Conservation (phyloP, 2,113 vertebrate genomes). For the Recurvirostra avosetta region DNA sequence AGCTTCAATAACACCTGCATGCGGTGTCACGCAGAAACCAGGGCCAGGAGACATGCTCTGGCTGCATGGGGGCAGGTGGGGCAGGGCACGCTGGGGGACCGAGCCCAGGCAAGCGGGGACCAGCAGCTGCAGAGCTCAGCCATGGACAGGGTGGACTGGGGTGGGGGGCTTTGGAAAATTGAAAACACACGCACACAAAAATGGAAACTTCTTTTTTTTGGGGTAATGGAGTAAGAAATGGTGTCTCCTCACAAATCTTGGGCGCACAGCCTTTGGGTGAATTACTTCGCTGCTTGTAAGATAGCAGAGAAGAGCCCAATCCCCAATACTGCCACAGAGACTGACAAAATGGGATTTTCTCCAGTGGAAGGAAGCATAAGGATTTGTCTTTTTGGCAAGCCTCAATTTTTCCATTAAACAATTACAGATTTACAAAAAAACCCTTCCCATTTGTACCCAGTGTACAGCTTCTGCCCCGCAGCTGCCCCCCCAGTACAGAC, state of each 20-base stretch:
- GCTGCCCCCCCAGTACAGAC: rapidly evolving
- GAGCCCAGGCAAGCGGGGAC: neutral
- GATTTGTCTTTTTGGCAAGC: neutral
- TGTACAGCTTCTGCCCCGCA: rapidly evolving
- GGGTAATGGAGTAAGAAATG: neutral
- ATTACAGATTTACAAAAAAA: neutral
- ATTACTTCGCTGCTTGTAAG: neutral
- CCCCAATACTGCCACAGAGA: neutral
- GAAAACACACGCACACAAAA: neutral
- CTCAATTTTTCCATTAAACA: neutral
- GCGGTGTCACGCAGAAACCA: rapidly evolving
- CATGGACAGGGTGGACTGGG: rapidly evolving
- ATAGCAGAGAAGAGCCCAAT: rapidly evolving
- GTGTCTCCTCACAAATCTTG: neutral
- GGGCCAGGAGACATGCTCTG: neutral
- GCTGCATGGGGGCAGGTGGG: neutral
- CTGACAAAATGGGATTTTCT: neutral
- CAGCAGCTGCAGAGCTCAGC: neutral
- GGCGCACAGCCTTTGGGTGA: neutral
- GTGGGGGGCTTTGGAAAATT: neutral
- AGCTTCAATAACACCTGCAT: neutral
- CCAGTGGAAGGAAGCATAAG: neutral
- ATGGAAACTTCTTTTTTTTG: neutral
- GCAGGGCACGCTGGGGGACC: rapidly evolving
- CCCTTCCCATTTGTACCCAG: neutral